Percentiles rank a stretch among this genome's conserved stretches.
Evolutionary conservation across 2,888 invertebrate genomes (phyloP).

Genomic region (Nephrotoma flavescens): DNA sequence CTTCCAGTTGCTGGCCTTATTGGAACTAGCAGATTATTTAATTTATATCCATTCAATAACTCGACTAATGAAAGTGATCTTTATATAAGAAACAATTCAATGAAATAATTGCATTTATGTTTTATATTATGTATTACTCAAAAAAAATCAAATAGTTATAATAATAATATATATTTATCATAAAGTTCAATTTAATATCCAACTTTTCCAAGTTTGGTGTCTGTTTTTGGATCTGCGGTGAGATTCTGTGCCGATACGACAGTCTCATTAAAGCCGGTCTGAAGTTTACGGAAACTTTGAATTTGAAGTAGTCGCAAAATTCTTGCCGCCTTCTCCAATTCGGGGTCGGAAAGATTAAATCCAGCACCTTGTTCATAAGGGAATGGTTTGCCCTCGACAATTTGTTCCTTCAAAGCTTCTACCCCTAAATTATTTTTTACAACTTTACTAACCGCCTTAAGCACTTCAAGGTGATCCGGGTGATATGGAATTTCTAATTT

Average conservation of each 20-base stretch:
- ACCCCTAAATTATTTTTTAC: constrained; percentile 42
- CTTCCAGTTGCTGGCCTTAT: constrained; percentile 38
- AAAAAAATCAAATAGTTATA: neutral
- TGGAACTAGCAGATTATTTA: constrained; percentile 39
- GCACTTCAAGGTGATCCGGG: constrained; percentile 59
- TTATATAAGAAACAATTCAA: constrained; percentile 3
- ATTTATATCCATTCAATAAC: constrained; percentile 14
- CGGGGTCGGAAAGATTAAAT: constrained; percentile 50
- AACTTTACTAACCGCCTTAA: constrained; percentile 52
- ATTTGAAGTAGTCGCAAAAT: constrained; percentile 61
- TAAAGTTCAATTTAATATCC: constrained; percentile 39
- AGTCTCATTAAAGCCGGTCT: constrained; percentile 87
- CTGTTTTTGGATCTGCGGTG: constrained; percentile 94
- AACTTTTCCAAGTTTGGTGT: constrained; percentile 85
- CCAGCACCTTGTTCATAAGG: constrained; percentile 51
- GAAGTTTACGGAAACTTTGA: constrained; percentile 40
- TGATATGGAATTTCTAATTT: constrained; percentile 68
- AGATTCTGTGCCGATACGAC: constrained; percentile 83
- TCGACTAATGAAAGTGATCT: neutral
- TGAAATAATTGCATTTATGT: constrained; percentile 25
- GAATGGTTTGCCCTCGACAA: constrained; percentile 43
- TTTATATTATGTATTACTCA: neutral
- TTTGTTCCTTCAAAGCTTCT: constrained; percentile 29
- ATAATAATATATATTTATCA: neutral
- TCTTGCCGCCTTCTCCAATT: constrained; percentile 57